Base-by-base conservation (phyloP, 1,140 invertebrate genomes). In the Chrysoperla carnea region DNA sequence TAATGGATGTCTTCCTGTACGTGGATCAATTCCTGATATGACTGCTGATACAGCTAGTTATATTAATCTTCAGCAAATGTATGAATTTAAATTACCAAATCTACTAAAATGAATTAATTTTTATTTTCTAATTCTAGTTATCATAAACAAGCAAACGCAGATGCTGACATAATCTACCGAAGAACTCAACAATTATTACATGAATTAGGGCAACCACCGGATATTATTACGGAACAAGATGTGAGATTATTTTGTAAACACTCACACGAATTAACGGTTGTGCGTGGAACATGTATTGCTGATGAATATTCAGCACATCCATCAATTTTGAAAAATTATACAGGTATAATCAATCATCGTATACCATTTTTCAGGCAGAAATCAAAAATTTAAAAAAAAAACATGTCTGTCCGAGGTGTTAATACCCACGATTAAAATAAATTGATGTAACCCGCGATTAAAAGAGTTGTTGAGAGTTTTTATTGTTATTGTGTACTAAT, bases 11-110 rank as follows among this genome's bases (percentile, higher is more conserved):
- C 63, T 98, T 15, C 94, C 95, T 7, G 54, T 99, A 5, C 72
- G 81, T 51, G 95, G 95, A 14, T 73, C 81, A n/a, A 65, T 99
- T 38, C 95, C 95, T 11, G 95, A 99, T 63, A 99, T 99, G 95
- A 92, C 89, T 8, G 81, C 92, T 12, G 91, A 97, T 54, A 94
- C 94, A 8, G 76, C 81, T 41, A 79, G 86, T 53, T 99, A 95
- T 63, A 77, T 98, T 40, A 70, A 78, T 44, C 67, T 99, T 41
- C 90, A 95, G 61, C 87, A 88, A 64, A 70, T 95, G 63, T 82
- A 69, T 62, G 61, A 36, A 41, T 8, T 41, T 29, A 38, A 37
- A 43, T 49, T 31, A 17, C 12, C n/a, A 7, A 4, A 9, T 29
- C 6, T 4, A 37, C 23, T 17, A 23, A 14, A n/a, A n/a, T n/a